Evolutionary conservation across 2,888 invertebrate species (phyloP).

Genomic region (Chymomyza caudatula): DNA sequence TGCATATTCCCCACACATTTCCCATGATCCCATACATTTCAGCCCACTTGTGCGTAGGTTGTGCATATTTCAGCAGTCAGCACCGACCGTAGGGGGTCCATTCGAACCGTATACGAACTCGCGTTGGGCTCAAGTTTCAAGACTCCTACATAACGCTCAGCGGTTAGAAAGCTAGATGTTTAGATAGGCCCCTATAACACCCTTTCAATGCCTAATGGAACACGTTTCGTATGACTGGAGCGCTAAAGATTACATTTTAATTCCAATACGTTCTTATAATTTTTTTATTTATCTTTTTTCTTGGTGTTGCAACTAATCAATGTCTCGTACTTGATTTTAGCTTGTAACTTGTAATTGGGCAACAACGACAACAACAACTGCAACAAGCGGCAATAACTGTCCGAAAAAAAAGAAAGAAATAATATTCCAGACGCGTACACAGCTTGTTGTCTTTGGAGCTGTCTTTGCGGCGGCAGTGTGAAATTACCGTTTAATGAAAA

Average conservation of each 20-base stretch:
- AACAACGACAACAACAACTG: slow-evolving; percentile 55
- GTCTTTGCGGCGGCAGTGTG: slow-evolving; percentile 48
- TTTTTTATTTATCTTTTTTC: no score
- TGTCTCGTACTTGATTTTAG: slow-evolving; percentile 71
- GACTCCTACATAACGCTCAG: slow-evolving; percentile 62
- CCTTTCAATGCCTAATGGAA: slow-evolving; percentile 61
- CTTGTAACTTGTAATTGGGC: slow-evolving; percentile 67
- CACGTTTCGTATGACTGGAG: slow-evolving; percentile 70
- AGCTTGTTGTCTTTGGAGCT: neutral
- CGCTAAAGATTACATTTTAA: slow-evolving; percentile 71
- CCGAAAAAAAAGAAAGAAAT: slow-evolving; percentile 42
- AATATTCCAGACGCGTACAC: slow-evolving; percentile 60
- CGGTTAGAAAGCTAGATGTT: slow-evolving; percentile 51
- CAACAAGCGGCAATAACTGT: slow-evolving; percentile 58
- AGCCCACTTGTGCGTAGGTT: slow-evolving; percentile 4
- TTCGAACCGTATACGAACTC: no score
- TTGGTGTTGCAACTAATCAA: slow-evolving; percentile 57
- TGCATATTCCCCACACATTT: neutral
- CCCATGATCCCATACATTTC: slow-evolving; percentile 5
- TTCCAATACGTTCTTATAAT: slow-evolving; percentile 46
- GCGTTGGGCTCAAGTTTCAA: slow-evolving; percentile 34
- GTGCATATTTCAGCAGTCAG: slow-evolving; percentile 46
- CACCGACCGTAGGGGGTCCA: slow-evolving; percentile 47
- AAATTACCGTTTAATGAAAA: slow-evolving; percentile 71
- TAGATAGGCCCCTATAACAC: slow-evolving; percentile 4